phyloP scores from a whole-genome alignment of 2,888 invertebrate genomes.

The Epistrophella euchroma region DNA sequence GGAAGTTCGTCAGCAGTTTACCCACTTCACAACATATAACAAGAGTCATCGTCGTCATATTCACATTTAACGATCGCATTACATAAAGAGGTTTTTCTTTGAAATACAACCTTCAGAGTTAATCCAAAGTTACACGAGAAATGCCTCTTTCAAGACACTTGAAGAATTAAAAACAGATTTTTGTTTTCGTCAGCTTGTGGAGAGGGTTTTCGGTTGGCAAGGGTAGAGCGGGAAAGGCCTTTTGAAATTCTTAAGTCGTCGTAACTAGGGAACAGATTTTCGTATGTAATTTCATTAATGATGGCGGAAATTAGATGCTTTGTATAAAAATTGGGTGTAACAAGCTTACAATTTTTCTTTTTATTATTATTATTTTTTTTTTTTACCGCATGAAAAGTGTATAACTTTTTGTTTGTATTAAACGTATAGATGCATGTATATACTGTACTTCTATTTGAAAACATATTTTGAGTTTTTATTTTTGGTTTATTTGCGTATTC shows the following conservation, averaged over 20 bases:
- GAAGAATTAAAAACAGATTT: slow-evolving; percentile 44
- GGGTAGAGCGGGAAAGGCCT: not conserved
- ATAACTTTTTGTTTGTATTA: not conserved
- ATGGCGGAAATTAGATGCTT: slow-evolving; percentile 47
- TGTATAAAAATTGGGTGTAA: slow-evolving; percentile 24
- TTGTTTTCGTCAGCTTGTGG: slow-evolving; percentile 17
- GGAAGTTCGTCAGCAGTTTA: slow-evolving; percentile 34
- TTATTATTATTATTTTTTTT: not conserved
- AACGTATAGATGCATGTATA: not conserved
- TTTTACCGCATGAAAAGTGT: not conserved
- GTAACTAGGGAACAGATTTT: slow-evolving; percentile 32
- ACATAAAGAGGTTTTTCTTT: slow-evolving; percentile 62
- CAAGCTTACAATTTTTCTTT: slow-evolving; percentile 8
- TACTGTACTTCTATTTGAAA: not conserved
- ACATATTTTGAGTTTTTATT: not conserved
- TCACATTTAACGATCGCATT: slow-evolving; percentile 63
- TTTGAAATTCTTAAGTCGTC: slow-evolving; percentile 38
- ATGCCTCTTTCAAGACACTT: slow-evolving; percentile 40
- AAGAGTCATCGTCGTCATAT: slow-evolving; percentile 60
- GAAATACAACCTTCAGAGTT: slow-evolving; percentile 69
- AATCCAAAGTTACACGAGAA: slow-evolving; percentile 60
- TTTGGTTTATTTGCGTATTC: not conserved
- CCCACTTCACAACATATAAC: slow-evolving; percentile 25
- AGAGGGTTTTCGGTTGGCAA: not conserved
- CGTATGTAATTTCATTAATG: slow-evolving; percentile 26